Conservation (phyloP, 2,888 invertebrate species). For the Vannuccia rotundouncinata region DNA sequence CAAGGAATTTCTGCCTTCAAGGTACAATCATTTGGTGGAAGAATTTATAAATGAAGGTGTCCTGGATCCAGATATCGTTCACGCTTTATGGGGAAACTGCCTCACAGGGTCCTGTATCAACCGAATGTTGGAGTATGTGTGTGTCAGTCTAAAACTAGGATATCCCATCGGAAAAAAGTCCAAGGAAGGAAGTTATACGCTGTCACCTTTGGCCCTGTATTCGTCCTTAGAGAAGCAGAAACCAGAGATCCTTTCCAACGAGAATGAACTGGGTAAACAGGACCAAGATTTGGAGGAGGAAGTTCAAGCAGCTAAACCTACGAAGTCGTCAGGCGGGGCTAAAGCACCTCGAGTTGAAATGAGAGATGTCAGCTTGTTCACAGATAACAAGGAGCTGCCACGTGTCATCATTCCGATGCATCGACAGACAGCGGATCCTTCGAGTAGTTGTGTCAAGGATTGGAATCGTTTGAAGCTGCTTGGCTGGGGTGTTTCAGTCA, state of each 20-base stretch:
- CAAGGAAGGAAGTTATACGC: background rate
- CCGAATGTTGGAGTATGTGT: slow-evolving; percentile 39
- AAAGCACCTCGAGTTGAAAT: background rate
- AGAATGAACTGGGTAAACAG: background rate
- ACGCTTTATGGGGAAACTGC: slow-evolving; percentile 44
- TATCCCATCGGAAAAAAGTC: slow-evolving; percentile 44
- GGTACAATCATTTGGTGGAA: slow-evolving; percentile 46
- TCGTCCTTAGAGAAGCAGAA: background rate
- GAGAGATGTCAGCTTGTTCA: background rate
- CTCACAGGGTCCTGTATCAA: slow-evolving; percentile 29
- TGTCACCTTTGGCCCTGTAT: background rate
- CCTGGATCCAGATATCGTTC: slow-evolving; percentile 48
- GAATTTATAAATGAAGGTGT: slow-evolving; percentile 44
- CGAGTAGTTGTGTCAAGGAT: background rate
- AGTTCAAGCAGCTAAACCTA: background rate
- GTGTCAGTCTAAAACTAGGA: slow-evolving; percentile 47
- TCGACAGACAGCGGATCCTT: background rate
- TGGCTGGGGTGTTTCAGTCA: background rate
- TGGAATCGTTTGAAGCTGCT: background rate
- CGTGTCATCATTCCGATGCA: background rate
- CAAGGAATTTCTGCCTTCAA: slow-evolving; percentile 42
- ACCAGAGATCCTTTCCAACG: background rate
- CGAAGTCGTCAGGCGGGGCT: background rate
- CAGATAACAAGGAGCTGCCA: background rate
- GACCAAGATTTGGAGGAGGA: background rate